Conservation (phyloP, 2,888 invertebrate genomes). For the Nomada hirtipes region DNA sequence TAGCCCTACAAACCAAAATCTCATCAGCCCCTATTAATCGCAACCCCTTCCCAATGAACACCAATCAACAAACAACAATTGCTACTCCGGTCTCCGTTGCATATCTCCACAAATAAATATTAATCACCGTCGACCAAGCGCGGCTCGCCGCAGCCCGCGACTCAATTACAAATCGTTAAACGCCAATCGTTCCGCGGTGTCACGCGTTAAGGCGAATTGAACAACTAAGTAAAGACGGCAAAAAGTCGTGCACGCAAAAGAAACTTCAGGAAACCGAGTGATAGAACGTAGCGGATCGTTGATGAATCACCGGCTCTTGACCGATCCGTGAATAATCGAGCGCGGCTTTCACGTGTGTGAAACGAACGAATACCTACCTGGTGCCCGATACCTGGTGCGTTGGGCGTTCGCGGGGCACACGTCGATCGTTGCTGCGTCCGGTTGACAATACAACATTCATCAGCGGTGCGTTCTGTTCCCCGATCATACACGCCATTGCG, state of each 20-base stretch:
- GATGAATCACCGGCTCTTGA: conserved; percentile 50
- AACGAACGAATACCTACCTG: conserved; percentile 7
- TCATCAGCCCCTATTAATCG: neutral
- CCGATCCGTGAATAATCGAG: conserved; percentile 52
- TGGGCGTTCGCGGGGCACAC: neutral
- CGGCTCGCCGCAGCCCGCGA: neutral
- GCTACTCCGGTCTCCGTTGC: neutral
- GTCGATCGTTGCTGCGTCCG: conserved; percentile 11
- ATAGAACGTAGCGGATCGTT: conserved; percentile 14
- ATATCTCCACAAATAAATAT: neutral
- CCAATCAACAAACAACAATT: conserved; percentile 8
- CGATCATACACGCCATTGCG: conserved; percentile 31
- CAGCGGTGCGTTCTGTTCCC: neutral
- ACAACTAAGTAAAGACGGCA: too few relatives aligned
- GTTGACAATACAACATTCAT: conserved; percentile 30
- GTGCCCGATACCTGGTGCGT: too few relatives aligned
- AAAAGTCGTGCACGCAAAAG: neutral
- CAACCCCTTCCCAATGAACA: neutral
- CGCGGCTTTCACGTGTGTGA: conserved; percentile 34
- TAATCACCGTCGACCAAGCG: neutral
- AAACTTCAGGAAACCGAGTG: conserved; percentile 29
- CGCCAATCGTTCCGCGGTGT: conserved; percentile 7
- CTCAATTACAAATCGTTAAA: conserved; percentile 36
- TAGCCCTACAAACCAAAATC: too few relatives aligned
- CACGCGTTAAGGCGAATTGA: conserved; percentile 5